Base-by-base conservation (phyloP, 2,113 vertebrate genomes). In the Strix aluco region DNA sequence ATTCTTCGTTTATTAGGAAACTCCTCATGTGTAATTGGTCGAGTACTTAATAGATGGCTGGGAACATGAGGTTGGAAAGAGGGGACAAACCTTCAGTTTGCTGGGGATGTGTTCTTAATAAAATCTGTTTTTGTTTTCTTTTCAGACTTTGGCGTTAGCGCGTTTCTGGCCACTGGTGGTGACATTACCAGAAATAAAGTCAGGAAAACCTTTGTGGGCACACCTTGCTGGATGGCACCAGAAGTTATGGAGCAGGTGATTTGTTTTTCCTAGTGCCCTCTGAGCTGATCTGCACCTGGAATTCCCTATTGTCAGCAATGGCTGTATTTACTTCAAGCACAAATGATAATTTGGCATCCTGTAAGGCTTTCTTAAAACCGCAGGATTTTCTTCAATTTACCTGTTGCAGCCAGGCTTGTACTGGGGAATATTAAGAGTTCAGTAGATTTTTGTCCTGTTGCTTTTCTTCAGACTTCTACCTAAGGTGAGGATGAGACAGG, bases 171-270 rank as follows among this genome's bases (percentile, higher is more conserved):
- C 86, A 99, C 99, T 27, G 99, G 99, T 71, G 99, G 99, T 75
- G 99, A 99, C 97, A 99, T 99, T 84, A 99, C 99, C 57, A 98
- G 99, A 79, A 99, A 99, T 98, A 99, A 99, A 99, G 99, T 99
- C 94, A 98, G 99, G 82, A 99, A 99, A 98, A 99, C 99, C 1
- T 99, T 99, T 97, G 99, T 99, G 90, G 99, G 99, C 93, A 99
- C 99, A 7, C 99, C 99, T 38, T 99, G 99, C 94, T 99, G 99
- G 99, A 99, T 99, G 99, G 99, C 99, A 23, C 99, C 99, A 25
- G 99, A 99, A 96, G 99, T 99, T 77, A 99, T 99, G 99, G 99
- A 99, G 79, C 99, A 99, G 99, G 99, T 99, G 97, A 85, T 74
- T 30, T 78, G 51, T 86, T 91, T 77, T 72, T 61, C 20, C 7